phyloP scores from a whole-genome alignment of 2,888 invertebrate species.

The Uropetala carovei region DNA sequence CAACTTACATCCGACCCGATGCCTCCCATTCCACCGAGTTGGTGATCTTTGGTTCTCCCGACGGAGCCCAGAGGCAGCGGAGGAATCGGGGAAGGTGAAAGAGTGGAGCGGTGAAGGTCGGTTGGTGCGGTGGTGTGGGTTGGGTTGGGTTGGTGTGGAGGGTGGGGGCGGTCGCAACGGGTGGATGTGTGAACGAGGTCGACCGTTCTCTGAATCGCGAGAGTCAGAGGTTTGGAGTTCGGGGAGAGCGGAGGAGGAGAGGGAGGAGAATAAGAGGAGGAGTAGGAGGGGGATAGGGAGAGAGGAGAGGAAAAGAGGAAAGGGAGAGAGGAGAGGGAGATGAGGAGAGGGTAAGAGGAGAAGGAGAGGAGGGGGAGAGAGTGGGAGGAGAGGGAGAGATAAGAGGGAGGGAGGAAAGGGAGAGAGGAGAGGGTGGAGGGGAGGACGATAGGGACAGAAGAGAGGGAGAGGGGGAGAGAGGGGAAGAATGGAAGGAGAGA shows the following conservation, averaged over 20 bases:
- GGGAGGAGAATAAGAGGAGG: background rate
- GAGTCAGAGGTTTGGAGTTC: background rate
- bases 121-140: background rate
- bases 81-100: background rate
- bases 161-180: background rate
- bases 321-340: background rate
- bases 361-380: background rate
- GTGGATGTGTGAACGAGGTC: background rate
- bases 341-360: background rate
- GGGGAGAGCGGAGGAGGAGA: background rate
- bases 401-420: background rate
- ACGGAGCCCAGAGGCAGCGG: background rate
- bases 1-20: constrained; percentile 41
- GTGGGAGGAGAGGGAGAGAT: background rate
- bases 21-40: background rate
- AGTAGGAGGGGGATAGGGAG: background rate
- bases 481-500: background rate
- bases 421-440: background rate
- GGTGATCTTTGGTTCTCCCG: constrained; percentile 49
- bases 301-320: background rate
- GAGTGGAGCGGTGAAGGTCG: background rate
- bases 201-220: background rate
- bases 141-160: background rate
- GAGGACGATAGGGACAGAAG: background rate
- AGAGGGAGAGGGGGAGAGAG: background rate